Evolutionary conservation across 2,797 vertebrate species (phyloP), one percentile per base, ranked within the genome.

Genomic region (Ispidina picta): DNA sequence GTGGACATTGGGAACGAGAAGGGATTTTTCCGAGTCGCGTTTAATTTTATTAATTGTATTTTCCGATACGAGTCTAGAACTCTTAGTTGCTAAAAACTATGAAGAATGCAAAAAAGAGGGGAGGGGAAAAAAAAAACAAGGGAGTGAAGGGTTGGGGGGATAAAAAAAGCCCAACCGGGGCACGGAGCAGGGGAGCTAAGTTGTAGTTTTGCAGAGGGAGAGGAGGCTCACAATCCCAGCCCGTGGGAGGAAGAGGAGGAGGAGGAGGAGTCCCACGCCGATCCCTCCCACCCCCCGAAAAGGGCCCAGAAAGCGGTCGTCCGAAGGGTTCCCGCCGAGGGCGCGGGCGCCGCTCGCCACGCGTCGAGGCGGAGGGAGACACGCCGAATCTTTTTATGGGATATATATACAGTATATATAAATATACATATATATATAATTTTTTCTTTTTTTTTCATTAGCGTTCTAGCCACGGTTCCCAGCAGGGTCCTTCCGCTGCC

Each of bases 31-130:
- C 92, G 96, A 96, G 79, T 97, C 97, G 96, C 94, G 93, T 87
- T 97, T 97, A 92, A 97, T 97, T 97, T 97, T 96, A 96, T 97
- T 97, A 96, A 97, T 97, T 97, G 97, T 97, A 96, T 98, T 97
- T 97, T 97, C 97, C 96, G 97, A 96, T 95, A 96, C 26, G 94
- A 97, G 95, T 94, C 95, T 97, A 97, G 97, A 97, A 96, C 96
- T 97, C 90, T 96, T 97, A 97, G 96, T 95, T 97, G 93, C 95
- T 26, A 15, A 51, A 28, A 28, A 51, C 37, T 37, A 26, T 9
- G 15, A 51, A 51, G 18, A 51, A 51, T 26, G 23, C 49, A 28
- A 93, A 93, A 95, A 89, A 96, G 96, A 15, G 9, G 71, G 79
- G 29, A 55, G 71, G 73, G 58, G 58, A 2, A 4, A 12, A 16